These are phyloP conservation scores for Salminus brasiliensis DNA, from an alignment of 2,113 vertebrate species.

Conservation along the genomic window DNA sequence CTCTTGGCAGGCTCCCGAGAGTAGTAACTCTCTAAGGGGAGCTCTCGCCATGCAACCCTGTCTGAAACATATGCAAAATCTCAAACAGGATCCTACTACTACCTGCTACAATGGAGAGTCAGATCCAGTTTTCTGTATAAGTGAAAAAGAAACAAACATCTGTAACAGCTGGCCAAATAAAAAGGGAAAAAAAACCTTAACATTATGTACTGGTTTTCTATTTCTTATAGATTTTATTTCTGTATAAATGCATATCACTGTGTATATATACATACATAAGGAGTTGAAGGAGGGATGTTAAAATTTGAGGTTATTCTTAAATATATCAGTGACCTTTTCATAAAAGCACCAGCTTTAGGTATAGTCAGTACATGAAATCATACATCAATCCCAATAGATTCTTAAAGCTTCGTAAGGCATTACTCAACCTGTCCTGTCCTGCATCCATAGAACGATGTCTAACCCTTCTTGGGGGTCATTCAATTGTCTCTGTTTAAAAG, in stretches of 20 bases:
- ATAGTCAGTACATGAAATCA: neutral
- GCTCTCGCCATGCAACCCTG: neutral
- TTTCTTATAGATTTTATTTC: constrained; percentile 37
- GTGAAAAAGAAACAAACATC: constrained; percentile 4
- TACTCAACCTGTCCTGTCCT: neutral
- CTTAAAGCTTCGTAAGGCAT: neutral
- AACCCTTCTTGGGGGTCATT: constrained; percentile 11
- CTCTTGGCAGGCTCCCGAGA: constrained; percentile 18
- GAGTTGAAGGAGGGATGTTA: too few species aligned
- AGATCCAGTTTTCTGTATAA: constrained; percentile 15
- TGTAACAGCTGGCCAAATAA: constrained; percentile 54
- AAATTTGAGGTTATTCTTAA: neutral
- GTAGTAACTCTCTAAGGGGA: neutral
- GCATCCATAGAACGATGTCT: constrained; percentile 23
- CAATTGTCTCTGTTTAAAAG: constrained; percentile 7
- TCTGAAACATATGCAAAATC: constrained; percentile 50
- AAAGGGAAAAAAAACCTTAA: constrained; percentile 11
- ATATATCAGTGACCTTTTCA: neutral
- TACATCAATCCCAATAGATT: constrained; percentile 2
- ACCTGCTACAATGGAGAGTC: constrained; percentile 4
- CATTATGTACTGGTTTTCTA: neutral
- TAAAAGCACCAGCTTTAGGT: neutral
- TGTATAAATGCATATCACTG: constrained; percentile 32
- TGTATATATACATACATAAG: neutral
- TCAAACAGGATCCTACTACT: constrained; percentile 28